Evolutionary conservation across 2,113 vertebrate species (phyloP).

Genomic region (Notarius quadriscutis): DNA sequence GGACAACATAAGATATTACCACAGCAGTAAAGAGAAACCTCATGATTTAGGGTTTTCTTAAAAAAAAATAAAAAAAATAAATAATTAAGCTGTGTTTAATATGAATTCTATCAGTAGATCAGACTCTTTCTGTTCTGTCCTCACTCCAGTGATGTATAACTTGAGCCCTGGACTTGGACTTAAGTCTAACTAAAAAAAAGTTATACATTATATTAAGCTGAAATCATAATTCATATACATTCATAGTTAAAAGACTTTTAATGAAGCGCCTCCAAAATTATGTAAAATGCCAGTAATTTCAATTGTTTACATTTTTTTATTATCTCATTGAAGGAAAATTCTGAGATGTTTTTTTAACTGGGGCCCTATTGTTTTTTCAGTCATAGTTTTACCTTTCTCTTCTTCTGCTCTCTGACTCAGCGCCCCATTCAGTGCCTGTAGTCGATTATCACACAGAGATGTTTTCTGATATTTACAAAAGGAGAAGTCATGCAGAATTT

Average conservation of each 20-base stretch:
- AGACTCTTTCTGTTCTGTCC: not conserved
- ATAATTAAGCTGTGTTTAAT: not conserved
- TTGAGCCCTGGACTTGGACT: not conserved
- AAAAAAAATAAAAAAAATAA: not conserved
- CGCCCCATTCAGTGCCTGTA: too few relatives aligned
- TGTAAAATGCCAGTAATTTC: not conserved
- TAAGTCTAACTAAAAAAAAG: not conserved
- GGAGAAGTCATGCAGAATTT: too few relatives aligned
- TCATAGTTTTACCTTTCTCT: too few relatives aligned
- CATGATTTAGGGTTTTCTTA: not conserved
- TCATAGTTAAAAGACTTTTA: not conserved
- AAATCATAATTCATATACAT: not conserved
- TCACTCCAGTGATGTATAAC: not conserved
- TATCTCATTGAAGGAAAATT: not conserved
- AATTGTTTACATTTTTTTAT: not conserved
- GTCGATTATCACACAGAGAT: too few relatives aligned
- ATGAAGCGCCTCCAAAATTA: not conserved
- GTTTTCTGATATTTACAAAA: too few relatives aligned
- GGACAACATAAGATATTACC: not conserved
- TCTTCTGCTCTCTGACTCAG: too few relatives aligned
- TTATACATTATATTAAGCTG: too few relatives aligned
- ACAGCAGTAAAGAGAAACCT: not conserved
- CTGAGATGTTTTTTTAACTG: too few relatives aligned
- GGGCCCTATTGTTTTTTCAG: too few relatives aligned
- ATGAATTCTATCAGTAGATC: not conserved